Evolutionary conservation across 2,797 vertebrate species (phyloP), one percentile per base, ranked within the genome.

Genomic region (Tauraco hartlaubi): DNA sequence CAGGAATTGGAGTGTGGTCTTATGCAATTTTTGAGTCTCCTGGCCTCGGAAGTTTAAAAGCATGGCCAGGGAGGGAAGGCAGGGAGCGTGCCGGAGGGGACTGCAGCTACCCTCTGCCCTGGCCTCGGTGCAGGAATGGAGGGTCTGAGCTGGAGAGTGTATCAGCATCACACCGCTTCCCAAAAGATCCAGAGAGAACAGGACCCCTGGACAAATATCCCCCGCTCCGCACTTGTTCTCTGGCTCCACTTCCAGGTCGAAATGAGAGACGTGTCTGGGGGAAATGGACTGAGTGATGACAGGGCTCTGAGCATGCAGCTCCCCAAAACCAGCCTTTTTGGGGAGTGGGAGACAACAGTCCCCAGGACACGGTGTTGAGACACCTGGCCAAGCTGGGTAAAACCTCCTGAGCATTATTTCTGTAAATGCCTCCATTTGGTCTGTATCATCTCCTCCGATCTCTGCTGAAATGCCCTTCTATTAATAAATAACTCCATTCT

Each of bases 401-500:
- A 97, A 89, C 64, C 56, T 96, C 77, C 77, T 54, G 62, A 95
- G 81, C 64, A 61, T 93, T 97, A 96, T 85, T 95, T 90, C 79
- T 94, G 82, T 94, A 96, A 97, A 96, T 92, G 77, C 63, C 84
- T 96, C 95, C 91, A 95, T 97, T 97, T 96, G 90, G 87, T 64
- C 71, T 6, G 0, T 97, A 97, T 97, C 97, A 43, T 54, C 75
- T 93, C 66, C 86, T 94, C 56, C 10, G 15, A 97, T 97, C 97
- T 94, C 90, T 92, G 76, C 51, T 96, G 96, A 97, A 97, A 97
- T 97, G 80, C 95, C 92, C 97, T 96, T 95, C 97, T 97, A 97
- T 97, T 97, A 97, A 97, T 97, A 97, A 97, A 97, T 97, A 97
- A 97, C 97, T 94, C 64, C 54, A 72, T 95, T 87, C 95, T 92